Base-by-base conservation (phyloP, 2,797 vertebrate species). In the Oophaga sylvatica region DNA sequence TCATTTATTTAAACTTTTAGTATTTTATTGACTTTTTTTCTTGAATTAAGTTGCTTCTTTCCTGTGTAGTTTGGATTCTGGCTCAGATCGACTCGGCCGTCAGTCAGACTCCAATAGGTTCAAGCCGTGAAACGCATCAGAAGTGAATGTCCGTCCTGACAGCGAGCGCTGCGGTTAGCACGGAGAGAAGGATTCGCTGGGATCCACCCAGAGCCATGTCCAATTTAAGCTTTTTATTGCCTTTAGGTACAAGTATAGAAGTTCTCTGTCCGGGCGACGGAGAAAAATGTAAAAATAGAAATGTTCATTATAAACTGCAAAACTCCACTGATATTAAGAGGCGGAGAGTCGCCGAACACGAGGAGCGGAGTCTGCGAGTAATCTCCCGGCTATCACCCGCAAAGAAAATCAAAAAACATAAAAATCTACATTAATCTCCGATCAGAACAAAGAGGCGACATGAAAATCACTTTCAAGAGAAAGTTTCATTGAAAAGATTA, bases 61-160 rank as follows among this genome's bases (percentile, higher is more conserved):
- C n/a, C 79, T 53, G 35, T 70, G 78, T 20, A 77, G 59, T 85
- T 81, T 29, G 70, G 62, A 77, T 79, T 45, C 75, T n/a, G 86
- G 65, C 15, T 8, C 78, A 62, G 77, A 81, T 82, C 78, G 45
- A 85, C 59, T 81, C 83, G 76, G 87, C 76, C 22, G 82, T 75
- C 82, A 81, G 77, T 81, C 68, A 75, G 63, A 76, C 59, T 59
- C 59, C 17, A 29, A 78, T 75, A 80, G 59, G 77, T 59, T 73
- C 87, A 81, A 57, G 70, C 79, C 35, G 45, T 77, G 67, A 89
- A 85, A 86, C 70, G 85, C 79, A 82, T 89, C 87, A 81, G 81
- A 89, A 89, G 82, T 85, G 71, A 82, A 86, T 89, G 87, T 11
- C 62, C 17, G 79, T 15, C 79, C 59, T 89, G 84, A 86, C 79